Percentiles rank a stretch among this genome's conserved stretches.
These are phyloP conservation scores for Camponotus vicinus DNA, from an alignment of 1,140 invertebrate species.

Conservation along the genomic window DNA sequence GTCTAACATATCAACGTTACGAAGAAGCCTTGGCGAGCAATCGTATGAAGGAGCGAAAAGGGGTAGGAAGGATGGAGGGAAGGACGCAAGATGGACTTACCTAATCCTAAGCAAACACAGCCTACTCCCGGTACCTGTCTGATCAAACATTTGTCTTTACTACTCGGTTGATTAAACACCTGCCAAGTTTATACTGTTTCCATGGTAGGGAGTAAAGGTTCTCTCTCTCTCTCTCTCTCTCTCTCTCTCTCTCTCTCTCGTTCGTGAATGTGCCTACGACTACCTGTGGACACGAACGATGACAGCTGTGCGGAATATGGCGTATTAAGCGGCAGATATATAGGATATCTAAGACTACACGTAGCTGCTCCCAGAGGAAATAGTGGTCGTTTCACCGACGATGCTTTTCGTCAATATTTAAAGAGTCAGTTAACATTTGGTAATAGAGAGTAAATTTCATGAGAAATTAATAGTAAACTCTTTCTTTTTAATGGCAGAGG, in stretches of 20 bases:
- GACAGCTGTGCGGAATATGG: constrained; percentile 46
- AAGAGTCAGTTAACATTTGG: not conserved
- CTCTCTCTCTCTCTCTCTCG: constrained; percentile 2
- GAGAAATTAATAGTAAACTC: not conserved
- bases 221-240: not conserved
- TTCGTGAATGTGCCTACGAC: constrained; percentile 26
- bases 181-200: constrained; percentile 74
- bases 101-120: constrained; percentile 80
- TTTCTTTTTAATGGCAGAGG: not conserved
- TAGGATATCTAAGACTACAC: not conserved
- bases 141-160: constrained; percentile 83
- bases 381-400: not conserved
- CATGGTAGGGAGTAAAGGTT: not conserved
- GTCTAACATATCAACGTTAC: not conserved
- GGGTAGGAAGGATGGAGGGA: not conserved
- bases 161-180: constrained; percentile 81
- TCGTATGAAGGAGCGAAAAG: not conserved
- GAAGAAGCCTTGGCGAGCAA: constrained; percentile 31
- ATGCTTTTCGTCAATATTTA: constrained; percentile 11
- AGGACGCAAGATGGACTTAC: constrained; percentile 48
- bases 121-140: constrained; percentile 72
- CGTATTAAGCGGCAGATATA: constrained; percentile 22
- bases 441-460: constrained; percentile 10
- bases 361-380: constrained; percentile 1
- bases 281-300: constrained; percentile 43